Percentiles rank a stretch among this genome's conserved stretches.
These are phyloP conservation scores for Tyria jacobaeae DNA, from an alignment of 2,888 invertebrate genomes.

Conservation along the genomic window DNA sequence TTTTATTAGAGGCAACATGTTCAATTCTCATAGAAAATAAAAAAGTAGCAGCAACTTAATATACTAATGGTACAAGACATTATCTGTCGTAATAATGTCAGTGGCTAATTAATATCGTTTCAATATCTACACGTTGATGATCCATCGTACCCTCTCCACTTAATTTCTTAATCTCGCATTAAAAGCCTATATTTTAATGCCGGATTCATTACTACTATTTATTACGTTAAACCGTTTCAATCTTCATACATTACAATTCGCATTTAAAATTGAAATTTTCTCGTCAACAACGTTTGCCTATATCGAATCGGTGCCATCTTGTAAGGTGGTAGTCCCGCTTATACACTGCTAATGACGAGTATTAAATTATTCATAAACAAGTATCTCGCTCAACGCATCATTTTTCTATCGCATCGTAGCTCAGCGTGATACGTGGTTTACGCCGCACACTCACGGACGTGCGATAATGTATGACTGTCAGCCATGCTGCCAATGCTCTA, in stretches of 20 bases:
- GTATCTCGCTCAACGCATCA: slow-evolving; percentile 59
- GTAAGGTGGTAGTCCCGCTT: slow-evolving; percentile 8
- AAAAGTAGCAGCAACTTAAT: too few species aligned
- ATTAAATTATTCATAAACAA: slow-evolving; percentile 59
- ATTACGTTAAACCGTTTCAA: too few species aligned
- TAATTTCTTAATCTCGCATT: too few species aligned
- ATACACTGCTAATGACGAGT: slow-evolving; percentile 38
- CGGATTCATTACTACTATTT: too few species aligned
- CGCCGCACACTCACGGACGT: slow-evolving; percentile 42
- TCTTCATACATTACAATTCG: background rate
- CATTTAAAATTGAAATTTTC: background rate
- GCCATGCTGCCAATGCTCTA: slow-evolving; percentile 29
- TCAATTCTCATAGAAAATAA: background rate
- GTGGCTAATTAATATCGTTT: background rate
- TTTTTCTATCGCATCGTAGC: slow-evolving; percentile 49
- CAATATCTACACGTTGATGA: background rate
- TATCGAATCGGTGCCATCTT: slow-evolving; percentile 4
- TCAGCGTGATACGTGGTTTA: slow-evolving; percentile 35
- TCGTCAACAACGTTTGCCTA: too few species aligned
- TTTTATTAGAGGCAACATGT: background rate
- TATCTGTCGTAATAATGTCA: too few species aligned
- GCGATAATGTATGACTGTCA: slow-evolving; percentile 47
- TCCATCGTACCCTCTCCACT: too few species aligned
- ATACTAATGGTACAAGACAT: background rate
- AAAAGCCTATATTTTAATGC: too few species aligned